phyloP scores from a whole-genome alignment of 2,797 vertebrate genomes.

The Phoeniculus purpureus region DNA sequence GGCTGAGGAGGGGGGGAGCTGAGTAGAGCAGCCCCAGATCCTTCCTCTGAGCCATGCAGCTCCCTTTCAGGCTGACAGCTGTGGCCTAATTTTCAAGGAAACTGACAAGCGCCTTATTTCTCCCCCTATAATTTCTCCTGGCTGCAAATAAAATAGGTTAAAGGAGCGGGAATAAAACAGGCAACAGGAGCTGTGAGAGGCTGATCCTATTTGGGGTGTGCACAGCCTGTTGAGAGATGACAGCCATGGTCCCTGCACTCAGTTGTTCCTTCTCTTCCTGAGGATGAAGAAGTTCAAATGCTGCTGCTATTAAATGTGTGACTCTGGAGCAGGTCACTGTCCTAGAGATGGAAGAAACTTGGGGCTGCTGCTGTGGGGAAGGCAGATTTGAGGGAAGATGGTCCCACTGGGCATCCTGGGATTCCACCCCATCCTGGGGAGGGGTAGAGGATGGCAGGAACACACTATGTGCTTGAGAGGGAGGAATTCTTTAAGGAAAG shows the following conservation, averaged over 20 bases:
- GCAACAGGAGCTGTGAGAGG: not conserved
- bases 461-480: not conserved
- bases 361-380: rapidly evolving
- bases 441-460: not conserved
- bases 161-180: slow-evolving; percentile 1
- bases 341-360: not conserved
- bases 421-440: no score
- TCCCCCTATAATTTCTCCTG: slow-evolving; percentile 67
- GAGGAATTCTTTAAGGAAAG: not conserved
- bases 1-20: not conserved
- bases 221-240: not conserved
- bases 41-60: slow-evolving; percentile 14
- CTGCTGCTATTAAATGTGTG: not conserved
- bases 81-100: slow-evolving; percentile 78
- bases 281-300: not conserved
- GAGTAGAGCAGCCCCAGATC: not conserved
- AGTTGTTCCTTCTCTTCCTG: not conserved
- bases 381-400: not conserved
- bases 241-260: rapidly evolving
- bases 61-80: slow-evolving; percentile 75
- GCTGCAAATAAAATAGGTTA: slow-evolving; percentile 58
- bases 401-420: not conserved
- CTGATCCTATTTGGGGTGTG: rapidly evolving
- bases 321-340: not conserved
- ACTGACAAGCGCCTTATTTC: slow-evolving; percentile 68